These are phyloP conservation scores for Borostomias antarcticus DNA, from an alignment of 2,797 vertebrate species.

Conservation along the genomic window DNA sequence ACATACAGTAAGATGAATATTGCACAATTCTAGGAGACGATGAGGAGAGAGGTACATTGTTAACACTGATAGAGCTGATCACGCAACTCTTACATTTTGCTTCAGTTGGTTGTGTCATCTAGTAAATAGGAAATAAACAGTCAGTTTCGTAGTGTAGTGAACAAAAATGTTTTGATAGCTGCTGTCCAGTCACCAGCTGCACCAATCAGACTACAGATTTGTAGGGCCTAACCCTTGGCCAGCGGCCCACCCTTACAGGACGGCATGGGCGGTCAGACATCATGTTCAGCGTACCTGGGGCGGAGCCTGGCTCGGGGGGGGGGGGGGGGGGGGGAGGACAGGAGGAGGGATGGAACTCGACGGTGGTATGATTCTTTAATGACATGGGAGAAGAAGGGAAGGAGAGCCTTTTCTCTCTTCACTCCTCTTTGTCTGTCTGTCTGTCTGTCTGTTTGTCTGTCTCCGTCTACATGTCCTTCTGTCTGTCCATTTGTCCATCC, in stretches of 20 bases:
- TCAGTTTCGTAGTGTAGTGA: not conserved
- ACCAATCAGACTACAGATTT: not conserved
- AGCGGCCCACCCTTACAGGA: not conserved
- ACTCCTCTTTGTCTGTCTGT: constrained; percentile 9
- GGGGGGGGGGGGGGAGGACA: constrained; percentile 23
- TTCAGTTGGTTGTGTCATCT: not conserved
- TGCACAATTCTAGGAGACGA: constrained; percentile 32
- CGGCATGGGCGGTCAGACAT: not conserved
- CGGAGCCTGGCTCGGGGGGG: constrained; percentile 31
- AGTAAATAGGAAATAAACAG: not conserved
- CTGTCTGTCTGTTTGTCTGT: constrained; percentile 23
- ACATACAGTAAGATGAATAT: constrained; percentile 26
- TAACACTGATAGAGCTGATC: constrained; percentile 22
- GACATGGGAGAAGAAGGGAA: not conserved
- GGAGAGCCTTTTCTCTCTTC: constrained; percentile 28
- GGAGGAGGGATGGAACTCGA: not conserved
- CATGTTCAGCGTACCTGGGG: constrained; percentile 11
- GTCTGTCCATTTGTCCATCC: constrained; percentile 29
- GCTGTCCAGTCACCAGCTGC: not conserved
- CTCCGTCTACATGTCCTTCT: constrained; percentile 44
- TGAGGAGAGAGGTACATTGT: constrained; percentile 31
- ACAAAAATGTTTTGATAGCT: not conserved
- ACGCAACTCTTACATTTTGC: constrained; percentile 18
- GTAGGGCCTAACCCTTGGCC: not conserved
- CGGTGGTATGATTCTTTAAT: not conserved